Conservation (phyloP, 1,140 invertebrate genomes). For the Drosophila tristis region DNA sequence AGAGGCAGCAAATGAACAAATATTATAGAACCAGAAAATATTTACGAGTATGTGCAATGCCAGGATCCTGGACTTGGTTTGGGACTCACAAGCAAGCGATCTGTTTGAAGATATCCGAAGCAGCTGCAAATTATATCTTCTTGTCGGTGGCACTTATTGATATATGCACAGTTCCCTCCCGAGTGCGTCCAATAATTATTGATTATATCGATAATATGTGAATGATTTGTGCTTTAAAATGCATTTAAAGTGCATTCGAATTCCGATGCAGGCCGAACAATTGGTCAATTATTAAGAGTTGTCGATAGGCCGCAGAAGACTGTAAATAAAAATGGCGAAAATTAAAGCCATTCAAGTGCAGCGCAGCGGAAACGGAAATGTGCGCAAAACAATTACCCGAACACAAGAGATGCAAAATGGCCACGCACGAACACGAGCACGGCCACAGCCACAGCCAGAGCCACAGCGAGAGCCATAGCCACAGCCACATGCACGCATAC, state of each 20-base stretch:
- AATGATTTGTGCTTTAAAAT: background rate
- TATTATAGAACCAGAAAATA: no score
- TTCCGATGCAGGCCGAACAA: constrained; percentile 34
- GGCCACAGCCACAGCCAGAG: background rate
- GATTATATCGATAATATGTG: no score
- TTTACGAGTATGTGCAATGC: no score
- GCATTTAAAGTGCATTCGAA: constrained; percentile 27
- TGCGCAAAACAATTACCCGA: constrained; percentile 73
- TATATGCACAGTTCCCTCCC: no score
- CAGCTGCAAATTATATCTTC: no score
- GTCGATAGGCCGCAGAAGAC: constrained; percentile 23
- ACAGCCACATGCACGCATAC: constrained; percentile 7
- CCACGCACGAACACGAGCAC: constrained; percentile 12
- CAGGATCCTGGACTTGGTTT: no score
- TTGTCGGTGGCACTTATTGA: no score
- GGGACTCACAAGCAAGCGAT: no score
- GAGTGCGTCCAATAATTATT: no score
- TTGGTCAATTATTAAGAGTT: constrained; percentile 62
- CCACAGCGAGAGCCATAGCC: background rate
- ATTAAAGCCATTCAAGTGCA: constrained; percentile 77
- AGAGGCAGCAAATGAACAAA: no score
- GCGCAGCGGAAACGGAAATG: constrained; percentile 76
- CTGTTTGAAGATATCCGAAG: no score
- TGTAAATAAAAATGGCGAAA: constrained; percentile 72
- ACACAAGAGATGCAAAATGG: constrained; percentile 33